These are phyloP conservation scores for Polydrusus pterygomalis DNA, from an alignment of 2,888 invertebrate species.

Conservation along the genomic window DNA sequence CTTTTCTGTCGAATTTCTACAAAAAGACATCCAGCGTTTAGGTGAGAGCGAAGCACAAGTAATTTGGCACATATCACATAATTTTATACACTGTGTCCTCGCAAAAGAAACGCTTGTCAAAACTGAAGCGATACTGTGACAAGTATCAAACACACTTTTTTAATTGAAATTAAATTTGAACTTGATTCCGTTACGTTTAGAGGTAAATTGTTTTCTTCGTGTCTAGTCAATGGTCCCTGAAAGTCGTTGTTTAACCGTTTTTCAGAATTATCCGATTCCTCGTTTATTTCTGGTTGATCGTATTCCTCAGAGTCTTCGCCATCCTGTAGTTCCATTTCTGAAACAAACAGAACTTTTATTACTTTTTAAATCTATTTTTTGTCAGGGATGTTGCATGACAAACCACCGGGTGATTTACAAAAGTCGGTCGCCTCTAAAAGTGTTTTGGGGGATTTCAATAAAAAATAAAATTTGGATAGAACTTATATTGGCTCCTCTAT, in stretches of 20 bases:
- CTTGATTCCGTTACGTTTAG: slow-evolving; percentile 61
- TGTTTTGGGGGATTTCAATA: too few species aligned
- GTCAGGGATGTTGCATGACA: too few species aligned
- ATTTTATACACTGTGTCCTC: slow-evolving; percentile 65
- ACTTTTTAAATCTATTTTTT: background rate
- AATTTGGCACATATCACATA: slow-evolving; percentile 71
- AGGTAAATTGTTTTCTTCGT: slow-evolving; percentile 69
- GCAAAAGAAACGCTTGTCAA: slow-evolving; percentile 62
- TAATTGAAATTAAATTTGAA: slow-evolving; percentile 36
- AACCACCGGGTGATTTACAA: too few species aligned
- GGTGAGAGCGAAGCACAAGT: slow-evolving; percentile 69
- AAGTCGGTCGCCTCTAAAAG: too few species aligned
- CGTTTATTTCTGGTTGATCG: slow-evolving; percentile 68
- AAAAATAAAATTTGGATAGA: too few species aligned
- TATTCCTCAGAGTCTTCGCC: slow-evolving; percentile 73
- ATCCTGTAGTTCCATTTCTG: slow-evolving; percentile 80
- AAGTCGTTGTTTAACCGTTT: slow-evolving; percentile 74
- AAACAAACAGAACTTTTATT: slow-evolving; percentile 58
- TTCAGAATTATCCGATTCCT: slow-evolving; percentile 64
- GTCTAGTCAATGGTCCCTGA: slow-evolving; percentile 80
- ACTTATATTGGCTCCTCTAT: too few species aligned
- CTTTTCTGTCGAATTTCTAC: slow-evolving; percentile 35
- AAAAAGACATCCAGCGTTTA: slow-evolving; percentile 51
- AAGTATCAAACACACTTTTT: slow-evolving; percentile 60
- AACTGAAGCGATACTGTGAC: slow-evolving; percentile 66